A percentile compares a stretch with the other conserved stretches of the same genome.
Evolutionary conservation across 2,113 vertebrate species (phyloP).

Genomic region (Pterocles burchelli): DNA sequence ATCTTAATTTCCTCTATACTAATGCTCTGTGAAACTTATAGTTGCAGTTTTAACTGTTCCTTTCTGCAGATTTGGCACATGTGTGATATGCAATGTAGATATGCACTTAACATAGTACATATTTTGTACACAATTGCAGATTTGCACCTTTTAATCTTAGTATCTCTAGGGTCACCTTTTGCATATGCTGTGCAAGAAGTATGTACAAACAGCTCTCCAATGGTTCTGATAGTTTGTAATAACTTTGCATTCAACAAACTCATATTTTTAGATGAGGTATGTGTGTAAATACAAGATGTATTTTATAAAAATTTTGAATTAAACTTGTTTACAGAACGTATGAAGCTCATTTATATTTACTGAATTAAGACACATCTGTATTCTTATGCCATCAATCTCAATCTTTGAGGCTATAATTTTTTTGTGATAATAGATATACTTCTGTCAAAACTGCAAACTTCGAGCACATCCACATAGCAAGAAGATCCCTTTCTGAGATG

Average conservation of each 20-base stretch:
- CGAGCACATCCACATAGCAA: neutral
- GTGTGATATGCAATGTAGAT: constrained; percentile 37
- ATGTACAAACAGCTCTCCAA: constrained; percentile 5
- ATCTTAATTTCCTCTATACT: neutral
- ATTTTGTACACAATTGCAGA: constrained; percentile 47
- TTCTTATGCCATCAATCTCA: neutral
- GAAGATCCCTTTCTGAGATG: neutral
- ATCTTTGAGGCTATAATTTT: constrained; percentile 14
- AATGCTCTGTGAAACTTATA: neutral
- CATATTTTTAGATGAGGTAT: constrained; percentile 60
- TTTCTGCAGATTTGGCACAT: neutral
- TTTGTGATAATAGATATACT: neutral
- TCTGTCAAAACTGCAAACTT: neutral
- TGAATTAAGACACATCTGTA: neutral
- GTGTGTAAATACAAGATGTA: constrained; percentile 66
- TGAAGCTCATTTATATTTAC: constrained; percentile 61
- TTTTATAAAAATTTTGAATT: constrained; percentile 67
- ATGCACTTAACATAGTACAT: constrained; percentile 1
- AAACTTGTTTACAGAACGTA: constrained; percentile 61
- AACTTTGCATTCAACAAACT: constrained; percentile 44
- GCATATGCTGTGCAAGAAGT: constrained; percentile 40
- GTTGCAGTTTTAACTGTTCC: constrained; percentile 2
- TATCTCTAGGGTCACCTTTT: constrained; percentile 34
- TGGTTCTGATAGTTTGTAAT: constrained; percentile 48
- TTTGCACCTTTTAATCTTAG: constrained; percentile 48